phyloP scores from a whole-genome alignment of 1,140 invertebrate genomes.

The Harpegnathos saltator region DNA sequence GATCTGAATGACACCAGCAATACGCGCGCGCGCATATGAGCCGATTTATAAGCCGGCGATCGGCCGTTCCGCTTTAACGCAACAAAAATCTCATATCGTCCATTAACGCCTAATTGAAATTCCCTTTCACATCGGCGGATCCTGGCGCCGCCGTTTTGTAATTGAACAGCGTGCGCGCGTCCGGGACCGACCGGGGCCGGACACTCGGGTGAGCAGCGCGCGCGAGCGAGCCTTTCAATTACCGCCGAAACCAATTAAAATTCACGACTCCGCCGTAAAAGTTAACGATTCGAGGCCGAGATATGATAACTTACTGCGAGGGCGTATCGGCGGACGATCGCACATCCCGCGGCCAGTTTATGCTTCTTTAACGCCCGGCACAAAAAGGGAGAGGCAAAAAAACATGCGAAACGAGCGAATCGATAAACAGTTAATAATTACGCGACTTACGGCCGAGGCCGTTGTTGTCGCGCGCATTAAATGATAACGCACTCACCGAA shows the following conservation, averaged over 20 bases:
- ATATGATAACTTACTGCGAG: conserved; percentile 30
- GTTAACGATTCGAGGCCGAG: conserved; percentile 65
- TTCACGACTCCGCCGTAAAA: conserved; percentile 72
- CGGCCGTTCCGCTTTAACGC: conserved; percentile 70
- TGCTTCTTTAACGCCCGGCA: background rate
- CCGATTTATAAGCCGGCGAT: conserved; percentile 39
- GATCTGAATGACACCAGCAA: conserved; percentile 19
- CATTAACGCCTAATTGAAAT: conserved; percentile 76
- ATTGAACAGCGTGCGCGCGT: conserved; percentile 54
- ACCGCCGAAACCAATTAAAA: conserved; percentile 73
- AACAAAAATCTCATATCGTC: conserved; percentile 71
- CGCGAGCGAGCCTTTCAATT: conserved; percentile 59
- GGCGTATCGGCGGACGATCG: background rate
- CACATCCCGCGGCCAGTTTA: background rate
- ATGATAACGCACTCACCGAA: conserved; percentile 38
- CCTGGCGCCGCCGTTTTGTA: conserved; percentile 28
- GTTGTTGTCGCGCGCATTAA: background rate
- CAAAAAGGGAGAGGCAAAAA: background rate
- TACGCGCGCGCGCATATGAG: conserved; percentile 11
- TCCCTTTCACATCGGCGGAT: conserved; percentile 65
- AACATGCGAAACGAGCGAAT: background rate
- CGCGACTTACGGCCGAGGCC: background rate
- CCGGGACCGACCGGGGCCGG: background rate
- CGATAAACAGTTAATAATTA: background rate
- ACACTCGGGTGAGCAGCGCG: background rate